Conservation (phyloP, 1,140 invertebrate genomes). For the Zaprionus africanus region DNA sequence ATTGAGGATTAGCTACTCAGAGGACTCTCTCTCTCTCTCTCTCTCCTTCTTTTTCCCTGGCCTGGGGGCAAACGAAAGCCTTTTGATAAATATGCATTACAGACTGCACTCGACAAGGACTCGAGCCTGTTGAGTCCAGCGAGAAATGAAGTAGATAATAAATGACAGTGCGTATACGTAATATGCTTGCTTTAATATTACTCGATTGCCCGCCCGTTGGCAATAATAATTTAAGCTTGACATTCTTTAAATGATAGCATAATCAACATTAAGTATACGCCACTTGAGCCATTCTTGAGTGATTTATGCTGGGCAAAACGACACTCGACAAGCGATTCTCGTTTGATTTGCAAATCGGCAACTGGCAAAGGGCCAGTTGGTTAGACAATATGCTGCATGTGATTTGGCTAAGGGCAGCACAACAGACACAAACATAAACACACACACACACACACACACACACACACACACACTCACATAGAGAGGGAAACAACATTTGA, state of each 20-base stretch:
- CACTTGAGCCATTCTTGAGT: conserved; percentile 33
- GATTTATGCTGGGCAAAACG: conserved; percentile 48
- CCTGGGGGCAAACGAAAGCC: background rate
- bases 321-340: conserved; percentile 42
- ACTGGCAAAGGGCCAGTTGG: conserved; percentile 15
- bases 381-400: conserved; percentile 49
- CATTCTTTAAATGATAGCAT: conserved; percentile 20
- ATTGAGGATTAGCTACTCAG: conserved; percentile 14
- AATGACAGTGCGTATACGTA: conserved; percentile 10
- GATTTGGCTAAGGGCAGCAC: conserved; percentile 59
- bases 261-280: conserved; percentile 53
- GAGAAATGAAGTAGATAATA: conserved; percentile 6
- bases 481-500: conserved; percentile 32
- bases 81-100: background rate
- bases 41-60: too few species aligned
- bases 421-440: conserved; percentile 13
- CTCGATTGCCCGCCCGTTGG: background rate
- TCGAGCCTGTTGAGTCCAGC: background rate
- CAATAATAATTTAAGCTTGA: conserved; percentile 7
- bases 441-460: conserved; percentile 24
- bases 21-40: too few species aligned
- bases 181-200: background rate
- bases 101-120: background rate
- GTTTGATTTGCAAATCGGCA: conserved; percentile 53
- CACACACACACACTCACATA: conserved; percentile 15